Evolutionary conservation across 2,888 invertebrate species (phyloP).

Genomic region (Julus scanicus): DNA sequence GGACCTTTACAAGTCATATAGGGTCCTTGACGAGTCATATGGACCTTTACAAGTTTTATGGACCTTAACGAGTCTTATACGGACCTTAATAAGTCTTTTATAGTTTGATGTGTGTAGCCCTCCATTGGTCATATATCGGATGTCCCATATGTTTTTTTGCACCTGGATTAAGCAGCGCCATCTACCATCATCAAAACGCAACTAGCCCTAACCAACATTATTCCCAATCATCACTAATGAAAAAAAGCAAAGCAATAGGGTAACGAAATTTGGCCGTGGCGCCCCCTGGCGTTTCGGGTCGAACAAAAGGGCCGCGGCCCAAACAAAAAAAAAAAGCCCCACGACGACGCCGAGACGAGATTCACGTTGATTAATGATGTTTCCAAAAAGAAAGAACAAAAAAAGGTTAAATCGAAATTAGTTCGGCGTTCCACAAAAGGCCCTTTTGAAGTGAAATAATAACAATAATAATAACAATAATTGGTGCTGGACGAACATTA

Average conservation of each 20-base stretch:
- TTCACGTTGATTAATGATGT: slow-evolving; percentile 34
- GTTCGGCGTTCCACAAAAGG: slow-evolving; percentile 37
- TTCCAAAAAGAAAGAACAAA: background rate
- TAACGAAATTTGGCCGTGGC: background rate
- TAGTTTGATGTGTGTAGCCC: too few species aligned
- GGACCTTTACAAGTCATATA: too few species aligned
- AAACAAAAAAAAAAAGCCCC: slow-evolving; percentile 47
- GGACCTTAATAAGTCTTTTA: too few species aligned
- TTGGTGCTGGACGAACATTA: background rate
- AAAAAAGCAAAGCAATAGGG: background rate
- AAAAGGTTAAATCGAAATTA: slow-evolving; percentile 31
- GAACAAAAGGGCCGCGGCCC: slow-evolving; percentile 38
- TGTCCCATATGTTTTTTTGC: too few species aligned
- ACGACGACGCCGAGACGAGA: background rate
- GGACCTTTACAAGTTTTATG: too few species aligned
- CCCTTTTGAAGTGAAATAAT: slow-evolving; percentile 43
- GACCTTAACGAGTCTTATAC: too few species aligned
- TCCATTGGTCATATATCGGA: too few species aligned
- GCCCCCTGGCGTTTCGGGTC: background rate
- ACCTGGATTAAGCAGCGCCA: too few species aligned
- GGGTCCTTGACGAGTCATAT: too few species aligned
- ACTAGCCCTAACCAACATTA: background rate
- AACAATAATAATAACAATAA: slow-evolving; percentile 14
- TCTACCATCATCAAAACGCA: background rate
- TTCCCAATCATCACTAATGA: background rate